Conservation (phyloP, 2,797 vertebrate genomes). For the Pangasius krempfi region DNA sequence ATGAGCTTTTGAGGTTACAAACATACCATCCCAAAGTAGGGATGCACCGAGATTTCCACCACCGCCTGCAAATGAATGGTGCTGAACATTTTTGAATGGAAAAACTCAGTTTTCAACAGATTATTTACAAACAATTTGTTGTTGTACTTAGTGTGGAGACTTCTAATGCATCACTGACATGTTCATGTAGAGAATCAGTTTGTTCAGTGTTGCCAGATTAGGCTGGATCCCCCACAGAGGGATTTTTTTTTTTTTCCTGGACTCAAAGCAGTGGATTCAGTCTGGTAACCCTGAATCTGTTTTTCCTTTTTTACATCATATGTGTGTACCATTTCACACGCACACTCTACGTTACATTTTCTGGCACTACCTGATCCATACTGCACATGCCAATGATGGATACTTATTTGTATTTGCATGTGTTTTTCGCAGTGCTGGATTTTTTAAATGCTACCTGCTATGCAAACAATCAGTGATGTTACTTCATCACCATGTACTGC, state of each 20-base stretch:
- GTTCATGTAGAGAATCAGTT: neutral
- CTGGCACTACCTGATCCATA: constrained; percentile 1
- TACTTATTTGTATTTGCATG: constrained; percentile 28
- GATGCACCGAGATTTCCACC: constrained; percentile 12
- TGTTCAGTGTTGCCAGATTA: neutral
- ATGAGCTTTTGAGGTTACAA: neutral
- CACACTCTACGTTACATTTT: neutral
- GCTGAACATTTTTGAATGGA: neutral
- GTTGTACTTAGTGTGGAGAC: neutral
- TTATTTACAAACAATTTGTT: neutral
- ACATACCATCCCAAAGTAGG: constrained; percentile 7
- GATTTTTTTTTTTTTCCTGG: neutral
- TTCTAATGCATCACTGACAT: neutral
- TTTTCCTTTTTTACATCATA: neutral
- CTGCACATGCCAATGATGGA: constrained; percentile 22
- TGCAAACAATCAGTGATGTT: constrained; percentile 38
- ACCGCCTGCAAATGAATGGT: constrained; percentile 2
- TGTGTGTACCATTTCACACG: neutral
- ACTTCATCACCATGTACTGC: constrained; percentile 23
- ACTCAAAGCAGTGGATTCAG: neutral
- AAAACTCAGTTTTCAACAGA: neutral
- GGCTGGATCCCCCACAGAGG: neutral
- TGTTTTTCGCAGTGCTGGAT: constrained; percentile 24
- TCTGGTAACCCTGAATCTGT: neutral
- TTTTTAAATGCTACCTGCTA: constrained; percentile 30